A percentile compares a stretch with the other conserved stretches of the same genome.
These are phyloP conservation scores for Crocodylus rhombifer DNA, from an alignment of 2,797 vertebrate species.

Conservation along the genomic window DNA sequence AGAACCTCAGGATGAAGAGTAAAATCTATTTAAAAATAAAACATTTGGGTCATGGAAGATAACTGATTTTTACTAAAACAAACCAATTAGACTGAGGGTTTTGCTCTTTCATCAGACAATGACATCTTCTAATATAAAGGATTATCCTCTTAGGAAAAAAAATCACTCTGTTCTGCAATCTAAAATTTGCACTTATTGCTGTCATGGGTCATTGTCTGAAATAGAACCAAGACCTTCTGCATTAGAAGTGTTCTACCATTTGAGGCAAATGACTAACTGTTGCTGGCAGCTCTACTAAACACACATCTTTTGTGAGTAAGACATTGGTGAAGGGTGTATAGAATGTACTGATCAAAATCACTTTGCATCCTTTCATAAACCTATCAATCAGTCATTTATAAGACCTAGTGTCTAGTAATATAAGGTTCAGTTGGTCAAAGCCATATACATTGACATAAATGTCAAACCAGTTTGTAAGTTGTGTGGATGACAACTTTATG, in stretches of 20 bases:
- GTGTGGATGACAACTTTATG: too few species aligned
- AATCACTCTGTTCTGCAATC: neutral
- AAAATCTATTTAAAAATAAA: constrained; percentile 7
- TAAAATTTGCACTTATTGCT: neutral
- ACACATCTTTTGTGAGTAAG: neutral
- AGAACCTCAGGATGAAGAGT: neutral
- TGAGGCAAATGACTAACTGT: neutral
- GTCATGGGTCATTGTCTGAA: neutral
- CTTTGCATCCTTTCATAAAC: neutral
- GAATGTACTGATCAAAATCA: neutral
- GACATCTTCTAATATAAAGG: neutral
- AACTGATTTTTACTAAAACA: neutral
- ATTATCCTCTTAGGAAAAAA: neutral
- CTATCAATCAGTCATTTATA: neutral
- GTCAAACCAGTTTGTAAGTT: too few species aligned
- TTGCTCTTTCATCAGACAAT: neutral
- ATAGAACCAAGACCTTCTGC: neutral
- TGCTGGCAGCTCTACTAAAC: too few species aligned
- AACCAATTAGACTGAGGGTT: neutral
- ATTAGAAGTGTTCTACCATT: neutral
- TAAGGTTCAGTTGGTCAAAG: neutral
- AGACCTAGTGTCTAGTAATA: neutral
- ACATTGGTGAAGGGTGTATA: neutral
- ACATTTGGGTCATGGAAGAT: neutral
- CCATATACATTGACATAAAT: neutral